Base-by-base conservation (phyloP, 1,140 invertebrate species). In the Callitettix versicolor region DNA sequence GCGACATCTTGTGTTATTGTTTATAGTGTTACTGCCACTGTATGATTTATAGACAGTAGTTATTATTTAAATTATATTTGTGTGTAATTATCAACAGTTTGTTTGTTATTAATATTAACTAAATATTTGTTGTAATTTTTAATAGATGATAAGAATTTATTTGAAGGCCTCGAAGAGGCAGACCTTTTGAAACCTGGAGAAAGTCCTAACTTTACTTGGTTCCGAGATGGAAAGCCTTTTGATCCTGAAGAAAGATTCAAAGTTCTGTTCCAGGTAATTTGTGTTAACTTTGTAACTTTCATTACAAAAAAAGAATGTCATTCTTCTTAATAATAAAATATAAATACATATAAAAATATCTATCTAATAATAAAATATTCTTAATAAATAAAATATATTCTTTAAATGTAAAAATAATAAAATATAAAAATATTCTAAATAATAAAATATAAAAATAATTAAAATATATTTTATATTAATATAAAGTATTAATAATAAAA, bases 241-340 rank as follows among this genome's bases (percentile, higher is more conserved):
- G 87, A 93, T 65, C 89, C 92, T 3, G 88, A 91, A 65, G 91
- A 95, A 65, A 79, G 91, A 52, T 95, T 95, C 68, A 94, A 96
- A 70, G 91, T 97, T 15, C 71, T 94, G 7, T 86, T 94, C 64
- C 86, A 75, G 62, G 71, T 72, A 60, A 56, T 36, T 24, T 42
- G 40, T 42, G 40, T 7, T 36, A 36, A 9, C 7, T 36, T 36
- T 36, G 7, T 36, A n/a, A n/a, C n/a, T 36, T n/a, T 9, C 7
- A 36, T 7, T 36, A 36, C 34, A 36, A 36, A 7, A 36, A 36
- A 36, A 36, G n/a, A 7, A 36, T 9, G 34, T 9, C n/a, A 36
- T 9, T 7, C 34, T 36, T n/a, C n/a, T 36, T 36, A 11, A 46
- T 22, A 33, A 33, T 18, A 15, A 14, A n/a, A n/a, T n/a, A n/a